Base-by-base conservation (phyloP, 2,113 vertebrate species). In the Eulemur macaco region DNA sequence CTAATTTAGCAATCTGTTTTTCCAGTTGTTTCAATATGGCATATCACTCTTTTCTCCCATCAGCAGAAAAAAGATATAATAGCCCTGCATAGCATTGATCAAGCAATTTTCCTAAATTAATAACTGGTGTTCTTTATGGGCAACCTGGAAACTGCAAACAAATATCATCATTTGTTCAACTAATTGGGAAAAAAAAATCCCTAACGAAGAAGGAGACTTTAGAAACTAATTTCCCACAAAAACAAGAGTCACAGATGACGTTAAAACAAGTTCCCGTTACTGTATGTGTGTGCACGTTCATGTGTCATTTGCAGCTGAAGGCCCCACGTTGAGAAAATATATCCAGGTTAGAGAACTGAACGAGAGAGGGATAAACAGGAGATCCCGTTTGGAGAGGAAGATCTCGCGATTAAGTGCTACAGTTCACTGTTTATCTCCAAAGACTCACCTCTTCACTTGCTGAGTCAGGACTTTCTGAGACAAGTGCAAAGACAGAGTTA, bases 1-100 rank as follows among this genome's bases (percentile, higher is more conserved):
- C 12, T 95, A 52, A 96, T 97, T 97, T 77, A 96, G 56, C 56
- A 96, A 89, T 94, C 92, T 96, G 54, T 91, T 98, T 97, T 93
- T 96, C 82, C 73, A 97, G 63, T 85, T 97, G 81, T 90, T 98
- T 98, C 93, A 95, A 21, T 96, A 74, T 77, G 81, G 25, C 42
- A 68, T 56, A 96, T 17, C 74, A 45, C 25, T 83, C 97, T 90
- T 97, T 96, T 56, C 9, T 93, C 27, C n/a, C 96, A 25, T 58
- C 42, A 91, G 5, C 6, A 45, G 11, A 97, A 96, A 96, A 68
- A 90, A 95, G 52, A 97, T 92, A 37, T 60, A 95, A 31, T 71
- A 97, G 64, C 42, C 77, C 37, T 96, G 82, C 71, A 29, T 9
- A 11, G 0, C 23, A 81, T 15, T 93, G 81, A 95, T 66, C 82